Base-by-base conservation (phyloP, 1,140 invertebrate species). In the Habropoda laboriosa region DNA sequence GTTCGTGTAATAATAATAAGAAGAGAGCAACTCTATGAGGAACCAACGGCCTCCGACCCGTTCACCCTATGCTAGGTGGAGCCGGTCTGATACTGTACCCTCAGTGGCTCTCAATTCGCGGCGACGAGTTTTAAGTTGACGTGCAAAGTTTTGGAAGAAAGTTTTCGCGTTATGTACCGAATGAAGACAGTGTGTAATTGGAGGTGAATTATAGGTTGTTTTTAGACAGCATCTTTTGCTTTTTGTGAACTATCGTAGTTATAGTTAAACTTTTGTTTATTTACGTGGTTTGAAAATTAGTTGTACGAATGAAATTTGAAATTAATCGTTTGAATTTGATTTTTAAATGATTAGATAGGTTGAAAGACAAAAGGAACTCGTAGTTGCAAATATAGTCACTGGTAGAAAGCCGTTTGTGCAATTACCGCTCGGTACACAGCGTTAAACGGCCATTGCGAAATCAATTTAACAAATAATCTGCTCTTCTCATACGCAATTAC, bases 31-130 rank as follows among this genome's bases (percentile, higher is more conserved):
- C 90, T 92, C 90, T 91, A 91, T 92, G 91, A 92, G 90, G 91
- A 92, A 92, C 91, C 90, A 91, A 90, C 91, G 90, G 90, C 91
- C 91, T 90, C 90, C 91, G 90, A 92, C 90, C 92, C 91, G 91
- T 88, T 91, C 90, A 91, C 90, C 89, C 90, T 90, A 90, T 90
- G 89, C 91, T 92, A 92, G 91, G 92, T 92, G 92, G 91, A 92
- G 91, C 86, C 90, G 89, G 90, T 88, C 89, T 89, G 90, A 91
- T 91, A 91, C 89, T 89, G 88, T 89, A 88, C 86, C 87, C 85
- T 87, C 89, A 79, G 87, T 77, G 91, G 75, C 66, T 86, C 88
- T 92, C 91, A 92, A 80, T 58, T 67, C 38, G 32, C 42, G 78
- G 79, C 73, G 4, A 24, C 16, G 3, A 1, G 10, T 16, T 45